phyloP scores from a whole-genome alignment of 2,888 invertebrate genomes.

The Leptura quadrifasciata region DNA sequence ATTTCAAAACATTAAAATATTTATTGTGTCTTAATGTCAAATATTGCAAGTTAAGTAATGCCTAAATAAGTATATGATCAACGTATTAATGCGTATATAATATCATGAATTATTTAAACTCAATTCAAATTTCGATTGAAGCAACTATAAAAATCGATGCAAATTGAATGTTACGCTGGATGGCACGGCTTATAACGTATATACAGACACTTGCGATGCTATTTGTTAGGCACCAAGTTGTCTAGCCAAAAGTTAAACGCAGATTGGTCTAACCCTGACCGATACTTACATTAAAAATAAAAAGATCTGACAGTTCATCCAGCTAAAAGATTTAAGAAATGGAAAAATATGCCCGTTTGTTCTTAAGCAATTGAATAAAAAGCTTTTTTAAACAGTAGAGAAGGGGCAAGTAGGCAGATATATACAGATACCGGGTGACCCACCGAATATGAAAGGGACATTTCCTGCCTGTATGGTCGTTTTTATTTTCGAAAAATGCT shows the following conservation, averaged over 20 bases:
- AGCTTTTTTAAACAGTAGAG: background rate
- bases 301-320: background rate
- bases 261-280: conserved; percentile 18
- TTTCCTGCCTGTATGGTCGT: no score
- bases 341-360: background rate
- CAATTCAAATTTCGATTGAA: background rate
- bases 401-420: background rate
- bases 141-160: background rate
- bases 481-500: no score
- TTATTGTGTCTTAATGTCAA: background rate
- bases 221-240: conserved; percentile 27
- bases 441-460: no score
- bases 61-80: background rate
- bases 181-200: conserved; percentile 9
- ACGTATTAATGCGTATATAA: no score
- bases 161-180: conserved; percentile 1
- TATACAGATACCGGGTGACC: no score
- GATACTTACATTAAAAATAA: conserved; percentile 19
- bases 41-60: background rate
- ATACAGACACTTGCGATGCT: conserved; percentile 14
- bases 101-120: background rate
- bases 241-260: conserved; percentile 31
- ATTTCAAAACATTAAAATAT: background rate
- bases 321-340: background rate
- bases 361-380: background rate